Base-by-base conservation (phyloP, 2,888 invertebrate genomes). In the Venusia cambrica region DNA sequence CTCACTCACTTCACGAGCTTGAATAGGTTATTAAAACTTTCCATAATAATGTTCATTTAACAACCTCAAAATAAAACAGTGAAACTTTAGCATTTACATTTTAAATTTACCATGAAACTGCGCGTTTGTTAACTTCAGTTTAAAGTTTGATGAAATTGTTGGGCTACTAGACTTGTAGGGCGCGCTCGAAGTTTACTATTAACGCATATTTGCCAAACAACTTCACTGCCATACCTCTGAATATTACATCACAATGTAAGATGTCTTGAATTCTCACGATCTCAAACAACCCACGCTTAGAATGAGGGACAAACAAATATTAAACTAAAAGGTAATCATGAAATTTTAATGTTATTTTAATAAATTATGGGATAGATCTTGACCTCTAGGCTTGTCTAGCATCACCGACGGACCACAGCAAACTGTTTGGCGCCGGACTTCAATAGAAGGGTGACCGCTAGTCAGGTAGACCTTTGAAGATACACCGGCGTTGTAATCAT, bases 101-200 rank as follows among this genome's bases (percentile, higher is more conserved):
- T 39, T 21, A 39, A 39, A 39, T 39, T 39, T 3, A 2, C 8
- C 15, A 21, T 28, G 13, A 29, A 33, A 20, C 29, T 38, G 28
- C 34, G 17, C 17, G 33, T 34, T 34, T 16, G 33, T 11, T 24
- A 39, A 39, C 29, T 34, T 34, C 30, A 39, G 34, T 34, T 39
- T 21, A 25, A 34, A 25, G 29, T 34, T 33, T 10, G 24, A 30
- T 30, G 34, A 28, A 30, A 34, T 39, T 34, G 30, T 39, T 39
- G 20, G 9, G 14, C 12, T n/a, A n/a, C n/a, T n/a, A n/a, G n/a
- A 24, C 18, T 8, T 20, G 1, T 6, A 13, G 5, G 12, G 28
- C 20, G 20, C 10, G 22, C 13, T 29, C 15, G 20, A 18, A 9
- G 10, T 22, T 28, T 15, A 16, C 17, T 17, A 11, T 12, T 11